Conservation (phyloP, 2,113 vertebrate genomes). For the Semnornis frantzii region DNA sequence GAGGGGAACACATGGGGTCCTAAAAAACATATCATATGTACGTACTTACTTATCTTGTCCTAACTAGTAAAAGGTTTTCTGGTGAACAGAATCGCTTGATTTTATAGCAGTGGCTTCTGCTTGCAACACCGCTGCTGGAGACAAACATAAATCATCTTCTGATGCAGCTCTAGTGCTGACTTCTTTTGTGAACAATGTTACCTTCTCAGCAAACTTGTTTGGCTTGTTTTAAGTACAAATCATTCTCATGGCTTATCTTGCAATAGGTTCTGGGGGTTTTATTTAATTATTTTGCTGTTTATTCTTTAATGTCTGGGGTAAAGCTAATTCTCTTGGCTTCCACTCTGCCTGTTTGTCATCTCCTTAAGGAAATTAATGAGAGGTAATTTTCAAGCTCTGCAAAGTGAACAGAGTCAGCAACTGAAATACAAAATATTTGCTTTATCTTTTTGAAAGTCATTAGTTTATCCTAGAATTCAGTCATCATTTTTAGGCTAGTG, state of each 20-base stretch:
- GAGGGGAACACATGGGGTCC: not conserved
- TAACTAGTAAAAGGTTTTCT: not conserved
- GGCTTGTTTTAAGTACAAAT: not conserved
- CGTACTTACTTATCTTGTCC: not conserved
- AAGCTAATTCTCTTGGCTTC: not conserved
- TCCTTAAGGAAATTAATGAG: not conserved
- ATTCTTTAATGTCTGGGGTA: not conserved
- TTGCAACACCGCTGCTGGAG: not conserved
- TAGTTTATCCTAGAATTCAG: not conserved
- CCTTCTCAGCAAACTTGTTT: accelerated
- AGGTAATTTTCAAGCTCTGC: not conserved
- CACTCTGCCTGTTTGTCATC: not conserved
- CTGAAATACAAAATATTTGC: not conserved
- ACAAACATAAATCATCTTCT: not conserved
- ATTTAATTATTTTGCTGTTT: not conserved
- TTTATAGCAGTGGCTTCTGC: not conserved
- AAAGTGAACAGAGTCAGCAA: not conserved
- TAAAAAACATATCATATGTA: not conserved
- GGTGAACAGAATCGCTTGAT: not conserved
- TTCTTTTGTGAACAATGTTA: not conserved
- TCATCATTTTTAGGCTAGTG: not conserved
- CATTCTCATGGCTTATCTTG: not conserved
- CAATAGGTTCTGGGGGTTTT: accelerated
- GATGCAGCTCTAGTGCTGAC: not conserved
- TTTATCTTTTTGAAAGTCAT: not conserved